A percentile compares a stretch with the other conserved stretches of the same genome.
phyloP scores from a whole-genome alignment of 2,888 invertebrate species.

The Platypus cylindrus region DNA sequence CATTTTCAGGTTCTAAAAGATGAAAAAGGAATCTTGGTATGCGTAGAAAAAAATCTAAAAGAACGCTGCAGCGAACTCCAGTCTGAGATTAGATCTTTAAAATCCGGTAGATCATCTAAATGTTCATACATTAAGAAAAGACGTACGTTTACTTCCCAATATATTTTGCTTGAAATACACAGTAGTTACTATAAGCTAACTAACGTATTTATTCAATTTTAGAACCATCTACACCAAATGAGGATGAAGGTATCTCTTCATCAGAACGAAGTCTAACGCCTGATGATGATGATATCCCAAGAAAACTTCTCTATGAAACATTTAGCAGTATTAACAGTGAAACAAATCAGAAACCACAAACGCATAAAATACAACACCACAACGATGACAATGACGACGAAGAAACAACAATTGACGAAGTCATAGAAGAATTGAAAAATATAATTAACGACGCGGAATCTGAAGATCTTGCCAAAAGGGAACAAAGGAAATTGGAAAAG shows the following conservation, averaged over 20 bases:
- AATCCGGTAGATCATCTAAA: constrained; percentile 40
- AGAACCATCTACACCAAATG: constrained; percentile 53
- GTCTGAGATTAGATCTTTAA: constrained; percentile 51
- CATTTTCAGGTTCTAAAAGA: constrained; percentile 60
- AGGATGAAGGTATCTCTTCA: constrained; percentile 81
- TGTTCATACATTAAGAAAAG: constrained; percentile 14
- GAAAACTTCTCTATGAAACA: constrained; percentile 48
- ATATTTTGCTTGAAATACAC: neutral
- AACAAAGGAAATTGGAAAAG: constrained; percentile 23
- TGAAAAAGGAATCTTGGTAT: constrained; percentile 60
- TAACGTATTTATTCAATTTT: constrained; percentile 1
- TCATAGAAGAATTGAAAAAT: constrained; percentile 72
- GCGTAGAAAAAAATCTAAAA: constrained; percentile 60
- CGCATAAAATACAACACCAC: constrained; percentile 1
- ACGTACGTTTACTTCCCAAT: constrained; percentile 7
- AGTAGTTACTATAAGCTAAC: no score
- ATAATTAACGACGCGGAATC: constrained; percentile 77
- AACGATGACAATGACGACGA: constrained; percentile 47
- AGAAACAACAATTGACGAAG: constrained; percentile 76
- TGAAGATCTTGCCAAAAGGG: constrained; percentile 41
- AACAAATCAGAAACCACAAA: constrained; percentile 4
- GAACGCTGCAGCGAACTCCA: constrained; percentile 65
- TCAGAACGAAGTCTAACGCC: constrained; percentile 69
- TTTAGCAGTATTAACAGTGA: constrained; percentile 35
- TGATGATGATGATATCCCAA: constrained; percentile 49